These are phyloP conservation scores for Drosophila takahashii DNA, from an alignment of 1,140 invertebrate genomes.

Conservation along the genomic window DNA sequence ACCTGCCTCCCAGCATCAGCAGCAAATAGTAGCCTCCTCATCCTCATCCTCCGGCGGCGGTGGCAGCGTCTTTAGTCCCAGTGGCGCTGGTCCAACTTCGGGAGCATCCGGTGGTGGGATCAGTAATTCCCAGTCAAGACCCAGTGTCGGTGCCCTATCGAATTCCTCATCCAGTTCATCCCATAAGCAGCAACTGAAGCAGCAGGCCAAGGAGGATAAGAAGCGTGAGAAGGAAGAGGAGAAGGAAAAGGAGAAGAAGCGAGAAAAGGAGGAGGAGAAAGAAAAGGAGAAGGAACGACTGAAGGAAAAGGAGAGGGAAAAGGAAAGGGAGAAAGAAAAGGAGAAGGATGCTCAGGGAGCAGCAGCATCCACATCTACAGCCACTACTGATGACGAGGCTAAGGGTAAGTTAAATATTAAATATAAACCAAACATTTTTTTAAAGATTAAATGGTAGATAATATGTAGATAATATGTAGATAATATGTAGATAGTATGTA, in stretches of 20 bases:
- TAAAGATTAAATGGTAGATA: no score
- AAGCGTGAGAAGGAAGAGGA: slow-evolving; percentile 60
- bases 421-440: not conserved
- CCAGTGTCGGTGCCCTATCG: slow-evolving; percentile 77
- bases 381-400: slow-evolving; percentile 79
- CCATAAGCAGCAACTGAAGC: slow-evolving; percentile 62
- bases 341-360: slow-evolving; percentile 34
- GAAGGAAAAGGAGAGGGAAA: slow-evolving; percentile 16
- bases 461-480: no score
- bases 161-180: slow-evolving; percentile 77
- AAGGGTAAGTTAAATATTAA: slow-evolving; percentile 60
- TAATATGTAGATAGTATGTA: no score
- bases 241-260: slow-evolving; percentile 57
- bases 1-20: slow-evolving; percentile 49
- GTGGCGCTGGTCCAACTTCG: slow-evolving; percentile 30
- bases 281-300: slow-evolving; percentile 37
- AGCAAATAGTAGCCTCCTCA: slow-evolving; percentile 73
- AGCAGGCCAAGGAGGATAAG: slow-evolving; percentile 38
- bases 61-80: slow-evolving; percentile 73
- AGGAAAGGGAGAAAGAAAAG: slow-evolving; percentile 18
- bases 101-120: slow-evolving; percentile 36
- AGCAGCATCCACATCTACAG: slow-evolving; percentile 53
- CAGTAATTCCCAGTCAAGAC: slow-evolving; percentile 70
- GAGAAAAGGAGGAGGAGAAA: slow-evolving; percentile 32
- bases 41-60: slow-evolving; percentile 77